These are phyloP conservation scores for Orussus abietinus DNA, from an alignment of 1,140 invertebrate genomes.

Conservation along the genomic window DNA sequence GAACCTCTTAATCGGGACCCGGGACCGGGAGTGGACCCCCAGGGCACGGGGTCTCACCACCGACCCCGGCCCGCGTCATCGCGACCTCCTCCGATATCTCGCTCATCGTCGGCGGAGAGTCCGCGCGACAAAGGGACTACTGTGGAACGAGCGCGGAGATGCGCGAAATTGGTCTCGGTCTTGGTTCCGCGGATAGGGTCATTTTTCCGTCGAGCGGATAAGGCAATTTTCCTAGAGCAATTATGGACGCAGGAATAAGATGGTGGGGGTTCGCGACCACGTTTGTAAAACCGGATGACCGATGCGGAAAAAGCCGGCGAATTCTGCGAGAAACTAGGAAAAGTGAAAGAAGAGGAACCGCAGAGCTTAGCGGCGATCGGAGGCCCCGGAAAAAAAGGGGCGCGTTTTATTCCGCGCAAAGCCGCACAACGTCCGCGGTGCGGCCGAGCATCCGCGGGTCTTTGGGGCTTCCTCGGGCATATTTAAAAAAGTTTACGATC, in stretches of 20 bases:
- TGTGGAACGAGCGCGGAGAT: too few relatives aligned
- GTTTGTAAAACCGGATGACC: too few relatives aligned
- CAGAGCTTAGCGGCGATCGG: too few relatives aligned
- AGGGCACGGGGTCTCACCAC: constrained; percentile 37
- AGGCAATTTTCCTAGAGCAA: too few relatives aligned
- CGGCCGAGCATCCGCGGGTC: constrained; percentile 18
- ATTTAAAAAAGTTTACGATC: constrained; percentile 42
- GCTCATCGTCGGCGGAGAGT: constrained; percentile 19
- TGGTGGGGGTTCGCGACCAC: too few relatives aligned
- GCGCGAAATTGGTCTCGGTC: too few relatives aligned
- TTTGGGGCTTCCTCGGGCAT: constrained; percentile 27
- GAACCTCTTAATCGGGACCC: constrained; percentile 41
- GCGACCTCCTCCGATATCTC: constrained; percentile 1
- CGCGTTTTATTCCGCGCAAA: constrained; percentile 31
- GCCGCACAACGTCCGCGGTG: constrained; percentile 24
- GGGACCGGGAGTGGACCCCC: constrained; percentile 38
- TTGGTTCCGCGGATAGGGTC: too few relatives aligned
- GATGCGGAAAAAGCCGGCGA: too few relatives aligned
- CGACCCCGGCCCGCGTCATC: constrained; percentile 25
- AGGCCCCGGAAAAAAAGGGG: constrained; percentile 10
- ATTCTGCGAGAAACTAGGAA: constrained; percentile 18
- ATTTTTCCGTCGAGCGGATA: too few relatives aligned
- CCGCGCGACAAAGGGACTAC: too few relatives aligned
- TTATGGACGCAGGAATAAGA: too few relatives aligned
- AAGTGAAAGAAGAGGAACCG: constrained; percentile 21